phyloP scores from a whole-genome alignment of 2,888 invertebrate genomes.

The Rhopalosiphum nymphaeae region DNA sequence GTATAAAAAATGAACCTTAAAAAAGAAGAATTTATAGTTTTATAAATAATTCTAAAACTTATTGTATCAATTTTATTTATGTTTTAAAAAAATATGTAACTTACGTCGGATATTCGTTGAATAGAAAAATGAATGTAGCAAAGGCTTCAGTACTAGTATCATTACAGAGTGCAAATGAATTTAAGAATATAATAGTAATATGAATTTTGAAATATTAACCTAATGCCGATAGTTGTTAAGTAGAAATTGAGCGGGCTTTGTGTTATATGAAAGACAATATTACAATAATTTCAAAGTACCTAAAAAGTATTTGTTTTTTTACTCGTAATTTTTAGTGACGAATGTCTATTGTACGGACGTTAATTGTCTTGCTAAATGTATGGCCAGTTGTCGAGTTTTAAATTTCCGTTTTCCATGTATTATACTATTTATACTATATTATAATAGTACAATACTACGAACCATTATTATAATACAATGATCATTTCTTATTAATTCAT shows the following conservation, averaged over 20 bases:
- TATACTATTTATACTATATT: neutral
- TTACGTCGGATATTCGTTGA: neutral
- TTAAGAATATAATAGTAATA: neutral
- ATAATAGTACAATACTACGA: neutral
- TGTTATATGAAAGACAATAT: neutral
- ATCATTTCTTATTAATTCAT: neutral
- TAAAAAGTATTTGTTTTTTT: slow-evolving; percentile 2
- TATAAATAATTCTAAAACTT: slow-evolving; percentile 1
- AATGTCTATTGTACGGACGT: neutral
- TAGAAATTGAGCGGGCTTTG: neutral
- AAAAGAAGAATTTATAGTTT: slow-evolving; percentile 7
- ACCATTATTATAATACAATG: neutral
- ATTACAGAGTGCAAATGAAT: neutral
- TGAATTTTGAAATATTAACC: neutral
- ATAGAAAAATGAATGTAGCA: neutral
- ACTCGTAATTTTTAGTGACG: neutral
- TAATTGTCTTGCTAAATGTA: neutral
- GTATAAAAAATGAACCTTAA: neutral
- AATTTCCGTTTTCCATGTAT: neutral
- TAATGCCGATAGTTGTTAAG: neutral
- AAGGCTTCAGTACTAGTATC: neutral
- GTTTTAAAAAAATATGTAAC: neutral
- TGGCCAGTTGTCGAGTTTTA: neutral
- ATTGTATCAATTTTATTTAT: neutral
- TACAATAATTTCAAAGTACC: neutral